Evolutionary conservation across 23 tunicate species (phyloP), one percentile per base, ranked within the genome.

Genomic region (Phallusia fumigata): DNA sequence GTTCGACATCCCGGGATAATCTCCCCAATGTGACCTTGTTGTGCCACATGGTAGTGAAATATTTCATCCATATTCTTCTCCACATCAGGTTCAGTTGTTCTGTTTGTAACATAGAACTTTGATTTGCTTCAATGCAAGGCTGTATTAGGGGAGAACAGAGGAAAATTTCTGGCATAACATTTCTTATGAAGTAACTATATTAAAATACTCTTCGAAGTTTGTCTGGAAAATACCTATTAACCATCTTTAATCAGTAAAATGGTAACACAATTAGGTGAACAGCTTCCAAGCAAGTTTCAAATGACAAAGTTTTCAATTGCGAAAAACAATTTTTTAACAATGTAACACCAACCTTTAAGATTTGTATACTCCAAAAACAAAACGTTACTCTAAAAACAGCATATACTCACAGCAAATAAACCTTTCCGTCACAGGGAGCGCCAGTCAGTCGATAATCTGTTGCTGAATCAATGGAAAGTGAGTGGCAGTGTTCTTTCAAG

Each of bases 391-490:
- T n/a, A n/a, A n/a, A n/a, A n/a, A n/a, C n/a, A n/a, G n/a, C n/a
- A n/a, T 18, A 81, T 26, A 79, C 93, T 83, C 35, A 79, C 86
- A 89, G 40, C n/a, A 94, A 86, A 89, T 85, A 94, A 0, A 89
- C 88, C 64, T 78, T 82, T 30, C 97, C 97, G 52, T 94, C 98
- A 49, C 76, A 82, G 8, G 98, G 90, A 19, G 89, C 79, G 0
- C 98, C 98, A 0, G 80, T 65, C 75, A 94, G 49, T 36, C 98
- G 53, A 65, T 94, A 89, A 75, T 94, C 98, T 0, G 83, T 86
- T 19, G 45, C 65, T 28, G 98, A 94, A 82, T 94, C 90, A 36
- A 94, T 83, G 32, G 58, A 65, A 49, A 52, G 84, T 15, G 84
- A 82, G 35, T 83, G 35, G 73, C 98, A 94, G 82, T 86, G 76